Evolutionary conservation across 2,797 vertebrate species (phyloP).

Genomic region (Denticeps clupeoides): DNA sequence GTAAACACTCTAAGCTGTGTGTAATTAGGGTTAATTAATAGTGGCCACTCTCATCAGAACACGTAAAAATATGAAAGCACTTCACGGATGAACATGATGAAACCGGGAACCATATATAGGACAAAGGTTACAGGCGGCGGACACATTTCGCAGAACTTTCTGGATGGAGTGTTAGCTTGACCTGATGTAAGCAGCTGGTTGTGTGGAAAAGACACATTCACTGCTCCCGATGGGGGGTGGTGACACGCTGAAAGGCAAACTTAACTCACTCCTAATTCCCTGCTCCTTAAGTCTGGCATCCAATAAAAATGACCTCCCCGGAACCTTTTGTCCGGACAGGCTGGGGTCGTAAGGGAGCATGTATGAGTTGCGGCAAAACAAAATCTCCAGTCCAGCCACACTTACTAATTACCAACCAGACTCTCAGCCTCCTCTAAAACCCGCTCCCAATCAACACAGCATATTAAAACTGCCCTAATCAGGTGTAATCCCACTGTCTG

Average conservation of each 20-base stretch:
- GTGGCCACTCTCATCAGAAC: too few species aligned
- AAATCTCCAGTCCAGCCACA: slow-evolving; percentile 44
- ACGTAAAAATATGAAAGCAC: slow-evolving; percentile 19
- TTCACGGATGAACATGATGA: slow-evolving; percentile 53
- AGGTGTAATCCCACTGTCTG: slow-evolving; percentile 52
- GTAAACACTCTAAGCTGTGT: too few species aligned
- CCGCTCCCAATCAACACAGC: slow-evolving; percentile 1
- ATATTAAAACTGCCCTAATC: slow-evolving; percentile 69
- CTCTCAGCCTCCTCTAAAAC: slow-evolving; percentile 22
- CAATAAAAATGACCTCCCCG: slow-evolving; percentile 47
- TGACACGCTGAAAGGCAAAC: slow-evolving; percentile 54
- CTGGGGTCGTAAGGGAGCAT: slow-evolving; percentile 21
- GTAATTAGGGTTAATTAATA: too few species aligned
- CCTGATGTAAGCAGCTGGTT: slow-evolving; percentile 78
- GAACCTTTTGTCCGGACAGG: slow-evolving; percentile 40
- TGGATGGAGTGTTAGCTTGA: slow-evolving; percentile 67
- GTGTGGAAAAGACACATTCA: slow-evolving; percentile 62
- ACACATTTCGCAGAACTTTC: slow-evolving; percentile 46
- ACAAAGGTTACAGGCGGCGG: slow-evolving; percentile 57
- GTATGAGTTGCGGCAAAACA: slow-evolving; percentile 23
- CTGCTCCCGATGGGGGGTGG: slow-evolving; percentile 52
- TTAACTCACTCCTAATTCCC: slow-evolving; percentile 53
- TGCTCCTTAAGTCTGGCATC: slow-evolving; percentile 43
- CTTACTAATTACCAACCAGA: slow-evolving; percentile 62
- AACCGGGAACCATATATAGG: slow-evolving; percentile 46